Evolutionary conservation across 1,140 invertebrate species (phyloP), one percentile per base, ranked within the genome.

Genomic region (Atopsyche davidsoni): DNA sequence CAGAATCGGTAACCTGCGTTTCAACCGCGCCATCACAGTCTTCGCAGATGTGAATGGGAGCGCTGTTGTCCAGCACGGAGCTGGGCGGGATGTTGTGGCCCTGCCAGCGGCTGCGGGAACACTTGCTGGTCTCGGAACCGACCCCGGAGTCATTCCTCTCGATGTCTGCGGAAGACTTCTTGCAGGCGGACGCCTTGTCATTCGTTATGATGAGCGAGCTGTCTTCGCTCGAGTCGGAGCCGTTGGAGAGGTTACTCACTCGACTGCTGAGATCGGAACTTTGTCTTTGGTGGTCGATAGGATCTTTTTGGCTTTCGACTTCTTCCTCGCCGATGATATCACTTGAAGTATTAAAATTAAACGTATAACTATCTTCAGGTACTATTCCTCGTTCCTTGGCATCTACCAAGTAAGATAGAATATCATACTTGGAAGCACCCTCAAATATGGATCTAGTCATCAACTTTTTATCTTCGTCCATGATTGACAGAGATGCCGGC

Each of bases 121-220:
- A 83, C 64, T 90, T 89, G 64, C 87, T 90, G 2, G 90, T 93
- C 68, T 95, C 92, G 2, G 89, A 92, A 24, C 92, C 92, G 1
- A 95, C 91, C 1, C 92, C 92, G 10, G 90, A 93, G 67, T 96
- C 92, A 59, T 92, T 93, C 51, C 92, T 76, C 70, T 95, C 91
- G 42, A 94, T 85, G 64, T 83, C 81, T 9, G 75, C 73, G 9
- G 73, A 72, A 34, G 73, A 65, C 58, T 78, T 79, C 58, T 74
- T 74, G 57, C 65, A 72, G n/a, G 63, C 65, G 59, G 69, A 34
- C 13, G 62, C 51, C 62, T 79, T 77, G 50, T 78, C 75, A 59
- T 72, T 75, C 47, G 76, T 74, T 34, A 80, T 75, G 3, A 79
- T 75, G 31, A 80, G 70, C 2, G 77, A 81, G 67, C 79, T 80